Base-by-base conservation (phyloP, 2,113 vertebrate species). In the Seriola aureovittata region DNA sequence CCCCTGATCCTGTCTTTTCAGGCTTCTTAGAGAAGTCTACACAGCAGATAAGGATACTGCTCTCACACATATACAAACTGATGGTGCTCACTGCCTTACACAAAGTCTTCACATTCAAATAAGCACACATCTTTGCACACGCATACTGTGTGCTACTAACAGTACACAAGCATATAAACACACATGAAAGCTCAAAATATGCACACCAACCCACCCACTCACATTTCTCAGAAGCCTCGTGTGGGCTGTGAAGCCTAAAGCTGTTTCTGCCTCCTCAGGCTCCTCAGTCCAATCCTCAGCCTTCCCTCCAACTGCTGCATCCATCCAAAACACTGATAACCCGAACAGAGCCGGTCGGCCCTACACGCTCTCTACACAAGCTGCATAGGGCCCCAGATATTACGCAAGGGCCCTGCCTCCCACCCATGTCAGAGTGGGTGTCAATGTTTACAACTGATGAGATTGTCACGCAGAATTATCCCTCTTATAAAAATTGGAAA, bases 211-310 rank as follows among this genome's bases (percentile, higher is more conserved):
- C 72, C 76, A 67, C 84, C 76, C 77, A 78, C 76, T 66, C 68
- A 74, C 64, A 46, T 17, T 63, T 21, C 38, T 40, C 71, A 63
- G 11, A 67, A 58, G 46, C 38, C 10, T n/a, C 65, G 67, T 72
- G 88, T 87, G 84, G 88, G 88, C 78, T 44, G 71, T 58, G 63
- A 40, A 16, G 57, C 78, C 73, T 78, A 14, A 77, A 88, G 82
- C 86, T 66, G 68, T 81, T 73, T 57, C 10, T 83, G 79, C 72
- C 25, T 76, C 72, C 66, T 75, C 62, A 1, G 71, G 74, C 82
- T 66, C 52, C 25, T 69, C 48, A 5, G 72, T 60, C 60, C 76
- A 79, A 58, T 50, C 60, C 48, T 21, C 46, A 65, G 66, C 64
- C 65, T 44, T 16, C 38, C 34, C 50, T 76, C 65, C 60, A 59